These are phyloP conservation scores for Liolophura sinensis DNA, from an alignment of 1,140 invertebrate species.

Conservation along the genomic window DNA sequence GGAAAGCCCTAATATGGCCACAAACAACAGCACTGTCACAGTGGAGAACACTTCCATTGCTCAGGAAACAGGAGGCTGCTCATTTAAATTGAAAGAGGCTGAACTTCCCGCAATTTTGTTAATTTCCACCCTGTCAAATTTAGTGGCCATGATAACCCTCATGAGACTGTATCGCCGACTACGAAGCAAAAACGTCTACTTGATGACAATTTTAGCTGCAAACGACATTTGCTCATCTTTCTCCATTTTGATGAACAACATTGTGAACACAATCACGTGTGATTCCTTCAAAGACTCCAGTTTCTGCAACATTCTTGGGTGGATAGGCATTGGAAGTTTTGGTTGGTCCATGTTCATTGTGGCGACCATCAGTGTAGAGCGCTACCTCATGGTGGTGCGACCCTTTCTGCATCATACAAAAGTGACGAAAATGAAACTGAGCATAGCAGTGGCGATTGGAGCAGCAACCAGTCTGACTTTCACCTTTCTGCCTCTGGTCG, in stretches of 20 bases:
- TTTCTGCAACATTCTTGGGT: slow-evolving; percentile 7
- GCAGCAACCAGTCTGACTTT: not conserved
- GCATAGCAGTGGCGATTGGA: not conserved
- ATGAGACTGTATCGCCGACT: not conserved
- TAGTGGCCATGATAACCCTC: not conserved
- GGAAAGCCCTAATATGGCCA: not conserved
- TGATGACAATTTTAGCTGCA: slow-evolving; percentile 1
- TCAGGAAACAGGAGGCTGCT: not conserved
- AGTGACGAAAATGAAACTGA: not conserved
- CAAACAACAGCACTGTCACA: not conserved
- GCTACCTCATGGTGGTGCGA: slow-evolving; percentile 7
- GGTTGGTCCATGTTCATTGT: slow-evolving; percentile 1
- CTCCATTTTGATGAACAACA: not conserved
- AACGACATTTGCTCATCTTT: slow-evolving; percentile 3
- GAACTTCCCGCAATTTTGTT: not conserved
- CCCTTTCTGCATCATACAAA: slow-evolving; percentile 6
- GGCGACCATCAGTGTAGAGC: slow-evolving; percentile 1
- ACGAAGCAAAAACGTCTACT: not conserved
- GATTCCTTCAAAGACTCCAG: not conserved
- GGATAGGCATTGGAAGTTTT: slow-evolving; percentile 5
- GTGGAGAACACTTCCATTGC: not conserved
- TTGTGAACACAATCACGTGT: not conserved
- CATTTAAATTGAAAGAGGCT: not conserved
- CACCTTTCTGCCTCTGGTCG: not conserved
- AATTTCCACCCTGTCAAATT: not conserved